Percentiles rank a stretch among this genome's conserved stretches.
Evolutionary conservation across 1,140 invertebrate genomes (phyloP).

Genomic region (Callitettix versicolor): DNA sequence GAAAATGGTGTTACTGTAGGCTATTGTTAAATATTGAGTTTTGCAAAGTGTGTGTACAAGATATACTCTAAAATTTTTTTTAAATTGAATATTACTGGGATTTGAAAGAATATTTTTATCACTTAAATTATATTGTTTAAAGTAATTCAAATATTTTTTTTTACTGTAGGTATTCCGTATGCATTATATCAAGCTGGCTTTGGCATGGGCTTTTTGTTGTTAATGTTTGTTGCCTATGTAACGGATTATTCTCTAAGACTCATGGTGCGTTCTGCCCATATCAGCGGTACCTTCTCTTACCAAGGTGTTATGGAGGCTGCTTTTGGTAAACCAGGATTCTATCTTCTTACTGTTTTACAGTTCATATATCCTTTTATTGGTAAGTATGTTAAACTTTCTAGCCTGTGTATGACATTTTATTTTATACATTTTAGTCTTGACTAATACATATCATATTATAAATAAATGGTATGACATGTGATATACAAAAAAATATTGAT

Average conservation of each 20-base stretch:
- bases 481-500: too few species aligned
- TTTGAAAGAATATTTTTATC: background rate
- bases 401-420: too few species aligned
- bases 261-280: constrained; percentile 67
- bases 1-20: too few species aligned
- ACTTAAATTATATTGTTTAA: background rate
- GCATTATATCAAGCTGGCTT: constrained; percentile 73
- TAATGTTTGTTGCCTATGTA: constrained; percentile 63
- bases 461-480: too few species aligned
- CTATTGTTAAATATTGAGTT: too few species aligned
- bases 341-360: constrained; percentile 64
- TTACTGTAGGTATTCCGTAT: constrained; percentile 61
- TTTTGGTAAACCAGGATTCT: constrained; percentile 70
- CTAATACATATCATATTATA: too few species aligned
- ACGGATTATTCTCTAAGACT: constrained; percentile 79
- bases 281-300: constrained; percentile 74
- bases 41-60: too few species aligned
- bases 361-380: constrained; percentile 82
- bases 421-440: too few species aligned
- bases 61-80: constrained; percentile 5
- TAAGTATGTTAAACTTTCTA: too few species aligned
- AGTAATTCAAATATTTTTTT: constrained; percentile 3
- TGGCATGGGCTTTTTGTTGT: constrained; percentile 58
- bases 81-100: background rate
- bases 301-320: constrained; percentile 75